Conservation (phyloP, 2,797 vertebrate genomes). For the Hyperoplus immaculatus region DNA sequence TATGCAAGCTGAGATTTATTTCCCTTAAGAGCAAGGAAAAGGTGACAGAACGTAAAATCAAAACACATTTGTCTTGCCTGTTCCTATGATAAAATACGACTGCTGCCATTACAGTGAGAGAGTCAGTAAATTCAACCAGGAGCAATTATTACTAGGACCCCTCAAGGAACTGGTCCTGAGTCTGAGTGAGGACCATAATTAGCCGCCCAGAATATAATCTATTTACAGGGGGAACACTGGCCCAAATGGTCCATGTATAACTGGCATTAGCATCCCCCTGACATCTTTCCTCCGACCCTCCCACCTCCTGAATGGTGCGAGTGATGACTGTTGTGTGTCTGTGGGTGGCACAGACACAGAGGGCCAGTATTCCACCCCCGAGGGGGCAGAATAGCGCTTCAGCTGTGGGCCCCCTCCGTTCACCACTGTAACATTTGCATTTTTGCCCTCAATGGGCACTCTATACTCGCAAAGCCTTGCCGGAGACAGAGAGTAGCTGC, state of each 20-base stretch:
- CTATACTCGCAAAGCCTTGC: conserved; percentile 65
- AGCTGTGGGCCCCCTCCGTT: conserved; percentile 73
- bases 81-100: background rate
- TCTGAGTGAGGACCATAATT: conserved; percentile 15
- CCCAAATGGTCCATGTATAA: conserved; percentile 42
- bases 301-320: conserved; percentile 72
- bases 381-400: conserved; percentile 75
- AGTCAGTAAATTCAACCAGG: background rate
- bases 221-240: conserved; percentile 21
- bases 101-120: background rate
- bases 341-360: conserved; percentile 83
- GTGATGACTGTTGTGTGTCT: conserved; percentile 77
- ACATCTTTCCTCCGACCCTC: conserved; percentile 21
- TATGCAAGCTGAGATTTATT: background rate
- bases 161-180: conserved; percentile 3
- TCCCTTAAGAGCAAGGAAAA: background rate
- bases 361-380: conserved; percentile 75
- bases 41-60: conserved; percentile 5
- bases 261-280: conserved; percentile 29
- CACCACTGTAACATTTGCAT: conserved; percentile 83
- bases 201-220: conserved; percentile 10
- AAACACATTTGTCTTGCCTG: background rate
- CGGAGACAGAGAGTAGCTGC: conserved; percentile 53
- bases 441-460: conserved; percentile 75
- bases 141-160: background rate